Conservation (phyloP, 2,888 invertebrate genomes). For the Conistra vaccinii region DNA sequence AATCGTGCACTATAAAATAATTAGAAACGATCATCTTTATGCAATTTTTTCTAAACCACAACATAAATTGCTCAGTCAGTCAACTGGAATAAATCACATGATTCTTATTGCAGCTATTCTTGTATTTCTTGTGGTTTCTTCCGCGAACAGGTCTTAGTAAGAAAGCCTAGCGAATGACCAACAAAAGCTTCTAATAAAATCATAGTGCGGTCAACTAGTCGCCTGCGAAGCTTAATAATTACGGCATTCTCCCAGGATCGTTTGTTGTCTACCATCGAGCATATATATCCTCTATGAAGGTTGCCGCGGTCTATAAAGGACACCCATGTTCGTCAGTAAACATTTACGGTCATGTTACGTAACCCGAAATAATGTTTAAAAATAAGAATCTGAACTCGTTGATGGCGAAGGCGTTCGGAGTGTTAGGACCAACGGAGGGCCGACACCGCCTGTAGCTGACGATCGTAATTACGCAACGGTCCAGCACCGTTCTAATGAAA, state of each 20-base stretch:
- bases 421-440: conserved; percentile 36
- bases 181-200: conserved; percentile 28
- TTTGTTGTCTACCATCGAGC: conserved; percentile 7
- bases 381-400: conserved; percentile 38
- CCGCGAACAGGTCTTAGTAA: background rate
- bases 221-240: conserved; percentile 26
- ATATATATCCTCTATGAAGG: conserved; percentile 24
- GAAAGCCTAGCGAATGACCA: background rate
- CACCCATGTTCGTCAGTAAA: conserved; percentile 17
- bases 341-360: conserved; percentile 35
- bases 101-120: conserved; percentile 41
- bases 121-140: conserved; percentile 28
- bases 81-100: conserved; percentile 38
- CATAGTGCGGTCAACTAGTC: conserved; percentile 23
- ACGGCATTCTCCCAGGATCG: conserved; percentile 13
- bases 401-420: conserved; percentile 33
- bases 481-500: conserved; percentile 76
- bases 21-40: conserved; percentile 29
- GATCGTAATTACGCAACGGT: conserved; percentile 78
- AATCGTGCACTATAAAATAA: conserved; percentile 35
- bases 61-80: conserved; percentile 46
- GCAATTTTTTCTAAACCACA: conserved; percentile 24
- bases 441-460: conserved; percentile 79
- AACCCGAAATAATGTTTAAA: conserved; percentile 36
- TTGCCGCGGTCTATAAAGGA: conserved; percentile 16